phyloP scores from a whole-genome alignment of 2,888 invertebrate genomes.

The Stegophylla sp. region DNA sequence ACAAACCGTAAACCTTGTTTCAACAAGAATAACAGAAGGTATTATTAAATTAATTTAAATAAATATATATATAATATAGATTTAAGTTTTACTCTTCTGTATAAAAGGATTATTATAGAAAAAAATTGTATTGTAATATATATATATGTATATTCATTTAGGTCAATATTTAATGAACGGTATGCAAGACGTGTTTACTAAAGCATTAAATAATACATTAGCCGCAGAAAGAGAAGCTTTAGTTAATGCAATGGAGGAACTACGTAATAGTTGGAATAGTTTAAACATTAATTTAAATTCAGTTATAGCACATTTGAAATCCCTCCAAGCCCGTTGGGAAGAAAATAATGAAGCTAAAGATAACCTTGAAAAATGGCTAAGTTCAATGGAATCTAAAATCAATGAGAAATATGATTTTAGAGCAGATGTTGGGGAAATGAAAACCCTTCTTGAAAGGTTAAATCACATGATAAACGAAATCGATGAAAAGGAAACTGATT shows the following conservation, averaged over 20 bases:
- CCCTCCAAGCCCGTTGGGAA: conserved; percentile 83
- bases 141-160: too few relatives aligned
- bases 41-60: conserved; percentile 21
- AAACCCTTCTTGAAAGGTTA: conserved; percentile 60
- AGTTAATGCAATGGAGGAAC: conserved; percentile 76
- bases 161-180: conserved; percentile 78
- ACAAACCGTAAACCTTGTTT: conserved; percentile 74
- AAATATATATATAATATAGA: background rate
- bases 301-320: conserved; percentile 83
- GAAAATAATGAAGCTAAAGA: conserved; percentile 82
- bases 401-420: conserved; percentile 75
- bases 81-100: conserved; percentile 29
- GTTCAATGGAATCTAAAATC: conserved; percentile 75
- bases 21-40: conserved; percentile 79
- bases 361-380: conserved; percentile 80
- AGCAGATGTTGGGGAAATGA: conserved; percentile 74
- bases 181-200: conserved; percentile 83
- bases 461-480: conserved; percentile 84
- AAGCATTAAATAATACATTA: conserved; percentile 81
- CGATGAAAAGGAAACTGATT: conserved; percentile 76
- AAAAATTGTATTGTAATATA: background rate
- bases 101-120: background rate
- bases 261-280: conserved; percentile 88
- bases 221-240: conserved; percentile 81
- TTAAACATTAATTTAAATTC: conserved; percentile 87